phyloP scores from a whole-genome alignment of 1,140 invertebrate species.

The honey bee (Apis mellifera) region Amel_HAv3.1 CM009931.2:14925001-14925500 shows the following conservation, averaged over 20 bases:
- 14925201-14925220: constrained; percentile 8
- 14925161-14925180: constrained; percentile 41
- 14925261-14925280: constrained; percentile 42
- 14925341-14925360: not conserved
- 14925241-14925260: constrained; percentile 1
- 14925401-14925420: too few relatives aligned
- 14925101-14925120: constrained; percentile 45
- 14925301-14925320: not conserved
- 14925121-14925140: constrained; percentile 18
- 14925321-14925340: too few relatives aligned
- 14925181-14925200: constrained; percentile 25
- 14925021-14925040: constrained; percentile 21
- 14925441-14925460: not conserved
- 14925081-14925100: constrained; percentile 46
- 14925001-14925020: constrained; percentile 27
- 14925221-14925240: not conserved
- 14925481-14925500: too few relatives aligned
- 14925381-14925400: not conserved
- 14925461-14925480: too few relatives aligned
- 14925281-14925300: not conserved
- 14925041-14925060: constrained; percentile 21
- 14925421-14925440: not conserved
- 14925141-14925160: constrained; percentile 30
- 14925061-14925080: constrained; percentile 14
- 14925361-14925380: not conserved